Evolutionary conservation across 2,113 vertebrate genomes (phyloP).

Genomic region (Rhegmatorhina hoffmannsi): DNA sequence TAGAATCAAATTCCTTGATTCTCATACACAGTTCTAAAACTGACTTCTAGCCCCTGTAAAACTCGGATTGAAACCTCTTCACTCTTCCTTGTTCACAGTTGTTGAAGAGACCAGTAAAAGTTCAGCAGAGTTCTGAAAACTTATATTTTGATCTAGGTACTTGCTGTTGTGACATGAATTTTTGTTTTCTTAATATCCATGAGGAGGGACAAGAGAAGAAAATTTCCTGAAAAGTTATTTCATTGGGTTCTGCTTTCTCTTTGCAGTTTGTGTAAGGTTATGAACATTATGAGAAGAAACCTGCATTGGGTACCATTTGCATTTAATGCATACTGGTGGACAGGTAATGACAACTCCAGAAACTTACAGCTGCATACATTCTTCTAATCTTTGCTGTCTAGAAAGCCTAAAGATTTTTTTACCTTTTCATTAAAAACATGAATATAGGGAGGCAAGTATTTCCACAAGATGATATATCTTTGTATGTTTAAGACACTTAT

Average conservation of each 20-base stretch:
- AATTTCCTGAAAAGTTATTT: not conserved
- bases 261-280: not conserved
- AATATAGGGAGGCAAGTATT: not conserved
- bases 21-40: not conserved
- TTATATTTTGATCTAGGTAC: not conserved
- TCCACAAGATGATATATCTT: not conserved
- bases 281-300: conserved; percentile 31
- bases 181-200: not conserved
- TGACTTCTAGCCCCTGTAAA: not conserved
- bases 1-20: not conserved
- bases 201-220: not conserved
- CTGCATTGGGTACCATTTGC: not conserved
- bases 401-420: not conserved
- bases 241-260: not conserved
- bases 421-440: not conserved
- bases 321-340: not conserved
- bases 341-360: not conserved
- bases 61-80: not conserved
- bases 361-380: not conserved
- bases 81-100: not conserved
- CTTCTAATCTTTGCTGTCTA: not conserved
- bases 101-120: not conserved
- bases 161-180: not conserved
- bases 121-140: not conserved
- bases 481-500: not conserved